phyloP scores from a whole-genome alignment of 1,140 invertebrate species.

The Scaptomyza montana region DNA sequence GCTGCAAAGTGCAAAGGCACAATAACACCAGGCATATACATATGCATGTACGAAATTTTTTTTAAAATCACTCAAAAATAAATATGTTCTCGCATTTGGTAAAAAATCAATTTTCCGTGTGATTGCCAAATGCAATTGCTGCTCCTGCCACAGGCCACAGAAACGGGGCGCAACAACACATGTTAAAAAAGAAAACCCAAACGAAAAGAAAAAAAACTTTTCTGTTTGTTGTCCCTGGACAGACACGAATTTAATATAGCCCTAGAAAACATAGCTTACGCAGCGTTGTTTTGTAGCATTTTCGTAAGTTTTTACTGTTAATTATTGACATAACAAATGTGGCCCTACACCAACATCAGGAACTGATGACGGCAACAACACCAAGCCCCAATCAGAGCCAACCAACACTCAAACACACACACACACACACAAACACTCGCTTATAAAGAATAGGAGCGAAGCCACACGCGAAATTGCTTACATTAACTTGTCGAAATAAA shows the following conservation, averaged over 20 bases:
- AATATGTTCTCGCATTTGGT: constrained; percentile 66
- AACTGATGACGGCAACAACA: constrained; percentile 60
- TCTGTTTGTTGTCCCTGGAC: constrained; percentile 34
- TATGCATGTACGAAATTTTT: constrained; percentile 25
- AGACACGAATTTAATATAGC: constrained; percentile 27
- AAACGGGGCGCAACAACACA: constrained; percentile 40
- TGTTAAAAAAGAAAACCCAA: constrained; percentile 32
- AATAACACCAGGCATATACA: constrained; percentile 27
- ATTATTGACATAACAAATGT: constrained; percentile 81
- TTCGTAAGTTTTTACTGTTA: constrained; percentile 60
- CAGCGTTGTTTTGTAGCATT: constrained; percentile 37
- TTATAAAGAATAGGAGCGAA: constrained; percentile 7
- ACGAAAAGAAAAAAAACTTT: constrained; percentile 24
- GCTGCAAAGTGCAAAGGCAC: constrained; percentile 22
- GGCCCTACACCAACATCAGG: constrained; percentile 27
- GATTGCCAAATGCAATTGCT: constrained; percentile 71
- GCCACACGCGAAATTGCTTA: constrained; percentile 65
- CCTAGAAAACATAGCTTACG: constrained; percentile 49
- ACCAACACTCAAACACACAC: constrained; percentile 8
- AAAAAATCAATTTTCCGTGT: constrained; percentile 79
- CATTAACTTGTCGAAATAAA: constrained; percentile 54
- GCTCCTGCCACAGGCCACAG: constrained; percentile 24
- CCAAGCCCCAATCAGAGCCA: constrained; percentile 45
- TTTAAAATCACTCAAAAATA: constrained; percentile 1
- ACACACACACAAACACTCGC: not conserved